phyloP scores from a whole-genome alignment of 92 coral and sea anemone species.

The Zoanthus gigantus region DNA sequence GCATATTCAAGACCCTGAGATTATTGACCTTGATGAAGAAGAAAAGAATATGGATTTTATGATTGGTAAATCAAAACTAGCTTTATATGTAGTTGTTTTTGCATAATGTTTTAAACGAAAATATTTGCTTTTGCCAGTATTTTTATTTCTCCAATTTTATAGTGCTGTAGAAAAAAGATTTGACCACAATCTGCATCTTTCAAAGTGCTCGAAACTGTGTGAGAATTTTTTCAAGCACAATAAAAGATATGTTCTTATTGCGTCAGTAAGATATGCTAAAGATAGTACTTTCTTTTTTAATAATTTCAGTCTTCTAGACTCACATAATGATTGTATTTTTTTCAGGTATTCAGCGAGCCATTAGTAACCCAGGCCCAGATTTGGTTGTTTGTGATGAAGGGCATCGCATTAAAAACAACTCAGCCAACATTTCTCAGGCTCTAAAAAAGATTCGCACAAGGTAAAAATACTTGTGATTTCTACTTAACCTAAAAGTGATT shows the following conservation, averaged over 20 bases:
- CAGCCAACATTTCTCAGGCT: conserved; percentile 92
- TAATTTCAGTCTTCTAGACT: too few relatives aligned
- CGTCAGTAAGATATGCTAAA: too few relatives aligned
- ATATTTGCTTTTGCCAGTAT: background rate
- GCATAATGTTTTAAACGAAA: too few relatives aligned
- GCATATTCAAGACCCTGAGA: conserved; percentile 77
- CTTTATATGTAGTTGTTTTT: background rate
- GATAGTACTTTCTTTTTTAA: too few relatives aligned
- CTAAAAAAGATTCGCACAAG: conserved; percentile 90
- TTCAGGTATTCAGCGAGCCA: conserved; percentile 84
- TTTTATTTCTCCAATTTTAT: background rate
- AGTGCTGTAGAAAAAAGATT: too few relatives aligned
- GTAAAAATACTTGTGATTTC: conserved; percentile 24
- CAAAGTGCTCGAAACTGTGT: too few relatives aligned
- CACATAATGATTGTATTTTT: background rate
- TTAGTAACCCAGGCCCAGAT: conserved; percentile 96
- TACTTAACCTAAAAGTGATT: too few relatives aligned
- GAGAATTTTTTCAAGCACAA: too few relatives aligned
- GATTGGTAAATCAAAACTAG: conserved; percentile 65
- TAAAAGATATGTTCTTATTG: too few relatives aligned
- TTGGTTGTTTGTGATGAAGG: conserved; percentile 97
- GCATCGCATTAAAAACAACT: conserved; percentile 92
- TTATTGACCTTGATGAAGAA: conserved; percentile 95
- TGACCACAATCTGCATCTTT: too few relatives aligned
- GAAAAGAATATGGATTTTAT: conserved; percentile 95